Percentiles rank a stretch among this genome's conserved stretches.
Evolutionary conservation across 2,888 invertebrate genomes (phyloP).

Genomic region (Tachystola acroxantha): DNA sequence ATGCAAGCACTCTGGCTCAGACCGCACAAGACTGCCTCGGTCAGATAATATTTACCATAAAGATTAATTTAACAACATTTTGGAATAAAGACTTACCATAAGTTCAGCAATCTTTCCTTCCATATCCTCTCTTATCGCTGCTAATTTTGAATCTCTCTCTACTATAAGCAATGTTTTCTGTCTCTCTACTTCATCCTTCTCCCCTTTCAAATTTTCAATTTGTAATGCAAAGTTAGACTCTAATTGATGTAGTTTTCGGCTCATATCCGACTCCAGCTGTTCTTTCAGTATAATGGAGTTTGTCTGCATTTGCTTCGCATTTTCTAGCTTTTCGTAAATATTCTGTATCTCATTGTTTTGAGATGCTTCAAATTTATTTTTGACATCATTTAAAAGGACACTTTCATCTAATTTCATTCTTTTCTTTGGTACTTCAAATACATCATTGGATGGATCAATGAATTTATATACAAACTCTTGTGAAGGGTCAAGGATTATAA

Average conservation of each 20-base stretch:
- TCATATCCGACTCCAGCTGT: slow-evolving; percentile 59
- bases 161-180: slow-evolving; percentile 60
- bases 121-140: slow-evolving; percentile 48
- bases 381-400: slow-evolving; percentile 49
- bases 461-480: slow-evolving; percentile 59
- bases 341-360: slow-evolving; percentile 59
- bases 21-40: too few relatives aligned
- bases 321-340: slow-evolving; percentile 61
- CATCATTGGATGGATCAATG: slow-evolving; percentile 24
- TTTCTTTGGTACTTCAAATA: slow-evolving; percentile 42
- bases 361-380: slow-evolving; percentile 61
- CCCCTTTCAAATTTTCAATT: slow-evolving; percentile 65
- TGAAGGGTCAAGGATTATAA: slow-evolving; percentile 48
- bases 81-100: slow-evolving; percentile 39
- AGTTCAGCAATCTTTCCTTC: slow-evolving; percentile 50
- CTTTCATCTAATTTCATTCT: slow-evolving; percentile 42
- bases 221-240: slow-evolving; percentile 57
- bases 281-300: slow-evolving; percentile 58
- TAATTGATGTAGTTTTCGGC: slow-evolving; percentile 62
- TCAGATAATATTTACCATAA: too few relatives aligned
- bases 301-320: slow-evolving; percentile 55
- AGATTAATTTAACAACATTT: too few relatives aligned
- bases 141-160: slow-evolving; percentile 59
- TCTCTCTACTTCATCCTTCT: slow-evolving; percentile 64
- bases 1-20: too few relatives aligned